Evolutionary conservation across 2,797 vertebrate species (phyloP), one percentile per base, ranked within the genome.

Genomic region (Scarus forsteni): DNA sequence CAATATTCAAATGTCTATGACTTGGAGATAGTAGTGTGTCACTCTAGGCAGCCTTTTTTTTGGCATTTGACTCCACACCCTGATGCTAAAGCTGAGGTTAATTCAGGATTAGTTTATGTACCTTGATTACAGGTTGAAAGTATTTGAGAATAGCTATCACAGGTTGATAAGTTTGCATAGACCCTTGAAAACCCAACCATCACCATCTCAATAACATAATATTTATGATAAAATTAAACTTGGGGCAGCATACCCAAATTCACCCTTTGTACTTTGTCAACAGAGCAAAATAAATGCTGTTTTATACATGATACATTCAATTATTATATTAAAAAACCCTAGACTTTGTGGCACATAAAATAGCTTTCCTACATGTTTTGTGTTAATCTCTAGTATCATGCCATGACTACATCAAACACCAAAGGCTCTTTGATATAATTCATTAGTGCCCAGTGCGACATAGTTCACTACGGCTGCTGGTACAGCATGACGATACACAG

Each of bases 161-260:
- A 88, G 79, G 83, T 77, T 87, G 83, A 86, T 74, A 87, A 84
- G 84, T 91, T 93, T 92, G 90, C 92, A 93, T 92, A 92, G 90
- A 92, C 88, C 91, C 87, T 85, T 83, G 27, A 85, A 39, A 90
- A 73, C 77, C 70, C 64, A 87, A 84, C 68, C 81, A 75, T 73
- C 73, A 87, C 85, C 83, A 76, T 81, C 70, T 79, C 36, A 53
- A 45, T 67, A 69, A 83, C 63, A 64, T 65, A 58, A 68, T 55
- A 55, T 52, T 57, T 69, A 54, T 61, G 42, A 68, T 75, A 67
- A 34, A 75, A 49, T 72, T 81, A 19, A 1, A 64, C 70, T 84
- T 34, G 0, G 48, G 63, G 66, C 75, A 88, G 68, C 81, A 83
- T 87, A 89, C 87, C 88, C 85, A 57, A 80, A 75, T 87, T 93